phyloP scores from a whole-genome alignment of 2,113 vertebrate species.

The Micromys minutus region DNA sequence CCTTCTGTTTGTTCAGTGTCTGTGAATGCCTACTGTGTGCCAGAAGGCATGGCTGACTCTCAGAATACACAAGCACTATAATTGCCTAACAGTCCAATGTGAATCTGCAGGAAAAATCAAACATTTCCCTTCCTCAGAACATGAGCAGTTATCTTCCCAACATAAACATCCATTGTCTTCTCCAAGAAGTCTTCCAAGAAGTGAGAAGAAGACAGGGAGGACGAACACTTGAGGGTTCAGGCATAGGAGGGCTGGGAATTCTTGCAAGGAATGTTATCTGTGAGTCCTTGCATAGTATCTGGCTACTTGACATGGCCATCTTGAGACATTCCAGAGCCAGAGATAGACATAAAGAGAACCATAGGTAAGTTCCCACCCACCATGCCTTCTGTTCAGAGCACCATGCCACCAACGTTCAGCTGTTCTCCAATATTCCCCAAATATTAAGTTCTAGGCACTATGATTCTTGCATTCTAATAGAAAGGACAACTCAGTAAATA shows the following conservation, averaged over 20 bases:
- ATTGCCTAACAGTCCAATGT: not conserved
- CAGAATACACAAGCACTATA: not conserved
- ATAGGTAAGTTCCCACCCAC: not conserved
- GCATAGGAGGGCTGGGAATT: not conserved
- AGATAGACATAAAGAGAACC: not conserved
- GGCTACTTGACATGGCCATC: not conserved
- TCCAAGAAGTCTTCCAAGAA: not conserved
- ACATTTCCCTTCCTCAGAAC: not conserved
- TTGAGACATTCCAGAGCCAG: not conserved
- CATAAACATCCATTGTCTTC: not conserved
- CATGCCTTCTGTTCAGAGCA: not conserved
- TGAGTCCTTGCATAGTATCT: not conserved
- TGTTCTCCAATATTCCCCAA: not conserved
- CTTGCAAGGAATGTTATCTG: not conserved
- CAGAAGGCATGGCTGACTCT: not conserved
- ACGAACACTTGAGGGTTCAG: not conserved
- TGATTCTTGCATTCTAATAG: not conserved
- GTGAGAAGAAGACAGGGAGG: not conserved
- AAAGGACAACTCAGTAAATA: not conserved
- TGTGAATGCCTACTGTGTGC: not conserved
- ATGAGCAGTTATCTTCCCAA: not conserved
- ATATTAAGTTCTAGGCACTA: not conserved
- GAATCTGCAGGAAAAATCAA: not conserved
- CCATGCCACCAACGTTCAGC: too few species aligned
- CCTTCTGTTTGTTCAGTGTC: not conserved